Evolutionary conservation across 2,113 vertebrate genomes (phyloP).

Genomic region (Chaenocephalus aceratus): DNA sequence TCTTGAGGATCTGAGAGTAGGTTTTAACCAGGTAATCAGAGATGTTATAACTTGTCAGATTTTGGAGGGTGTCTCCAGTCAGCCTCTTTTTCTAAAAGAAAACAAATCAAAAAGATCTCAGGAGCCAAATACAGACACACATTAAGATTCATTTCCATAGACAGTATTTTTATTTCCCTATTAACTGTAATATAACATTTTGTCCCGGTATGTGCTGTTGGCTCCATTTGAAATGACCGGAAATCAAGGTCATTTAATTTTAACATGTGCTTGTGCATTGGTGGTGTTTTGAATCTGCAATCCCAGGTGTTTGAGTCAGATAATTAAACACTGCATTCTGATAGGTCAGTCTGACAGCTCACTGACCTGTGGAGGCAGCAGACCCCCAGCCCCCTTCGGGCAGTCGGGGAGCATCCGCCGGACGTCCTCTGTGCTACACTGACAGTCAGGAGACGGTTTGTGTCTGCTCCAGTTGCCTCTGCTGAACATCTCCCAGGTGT

Average conservation of each 20-base stretch:
- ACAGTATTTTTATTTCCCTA: no score
- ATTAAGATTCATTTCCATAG: not conserved
- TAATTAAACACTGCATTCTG: no score
- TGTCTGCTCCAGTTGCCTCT: conserved; percentile 84
- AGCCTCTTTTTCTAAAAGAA: conserved; percentile 73
- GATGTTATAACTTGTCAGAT: conserved; percentile 93
- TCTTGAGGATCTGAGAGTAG: conserved; percentile 93
- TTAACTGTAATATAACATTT: not conserved
- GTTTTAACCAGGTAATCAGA: conserved; percentile 98
- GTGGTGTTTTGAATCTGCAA: not conserved
- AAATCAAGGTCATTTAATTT: not conserved
- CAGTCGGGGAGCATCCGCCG: conserved; percentile 90
- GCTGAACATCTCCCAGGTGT: conserved; percentile 74
- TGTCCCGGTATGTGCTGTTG: not conserved
- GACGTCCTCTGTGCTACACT: conserved; percentile 84
- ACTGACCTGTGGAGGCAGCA: conserved; percentile 88
- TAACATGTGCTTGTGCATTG: not conserved
- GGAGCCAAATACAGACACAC: not conserved
- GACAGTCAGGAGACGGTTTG: conserved; percentile 83
- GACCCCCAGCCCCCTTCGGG: conserved; percentile 85
- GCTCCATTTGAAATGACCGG: not conserved
- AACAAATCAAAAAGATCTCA: not conserved
- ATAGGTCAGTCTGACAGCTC: no score
- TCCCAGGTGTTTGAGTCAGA: not conserved
- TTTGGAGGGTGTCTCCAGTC: conserved; percentile 91